These are phyloP conservation scores for Potamarius usumacintae DNA, from an alignment of 2,113 vertebrate genomes.

Conservation along the genomic window DNA sequence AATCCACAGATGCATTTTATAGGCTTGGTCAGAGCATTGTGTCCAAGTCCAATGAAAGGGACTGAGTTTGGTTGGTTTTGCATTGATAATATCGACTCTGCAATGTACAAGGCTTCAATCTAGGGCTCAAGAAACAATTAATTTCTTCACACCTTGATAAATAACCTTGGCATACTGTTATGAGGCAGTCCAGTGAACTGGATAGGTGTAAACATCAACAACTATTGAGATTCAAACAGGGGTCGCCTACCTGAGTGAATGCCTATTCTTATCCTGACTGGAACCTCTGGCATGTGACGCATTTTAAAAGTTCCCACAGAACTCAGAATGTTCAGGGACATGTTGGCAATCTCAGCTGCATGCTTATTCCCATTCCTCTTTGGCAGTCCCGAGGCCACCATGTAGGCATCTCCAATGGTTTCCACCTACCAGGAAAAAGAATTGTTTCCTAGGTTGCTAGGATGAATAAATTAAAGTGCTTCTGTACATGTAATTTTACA, in stretches of 20 bases:
- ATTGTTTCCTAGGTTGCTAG: not conserved
- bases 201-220: not conserved
- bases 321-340: constrained; percentile 92
- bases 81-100: not conserved
- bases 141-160: not conserved
- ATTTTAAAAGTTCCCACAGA: constrained; percentile 87
- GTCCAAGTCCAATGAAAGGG: not conserved
- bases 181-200: not conserved
- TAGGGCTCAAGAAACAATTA: too few species aligned
- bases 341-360: constrained; percentile 88
- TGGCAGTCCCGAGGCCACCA: constrained; percentile 89
- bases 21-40: not conserved
- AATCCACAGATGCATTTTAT: not conserved
- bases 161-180: not conserved
- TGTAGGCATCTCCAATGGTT: constrained; percentile 91
- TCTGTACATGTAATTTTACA: not conserved
- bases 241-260: constrained; percentile 82
- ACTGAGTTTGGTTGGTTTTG: not conserved
- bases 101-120: not conserved
- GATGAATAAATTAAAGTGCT: not conserved
- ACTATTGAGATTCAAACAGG: not conserved
- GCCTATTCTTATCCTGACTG: constrained; percentile 85
- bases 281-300: constrained; percentile 88
- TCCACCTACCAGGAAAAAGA: constrained; percentile 77
- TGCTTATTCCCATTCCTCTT: constrained; percentile 90